phyloP scores from a whole-genome alignment of 2,797 vertebrate genomes.

The Neopelma chrysocephalum region DNA sequence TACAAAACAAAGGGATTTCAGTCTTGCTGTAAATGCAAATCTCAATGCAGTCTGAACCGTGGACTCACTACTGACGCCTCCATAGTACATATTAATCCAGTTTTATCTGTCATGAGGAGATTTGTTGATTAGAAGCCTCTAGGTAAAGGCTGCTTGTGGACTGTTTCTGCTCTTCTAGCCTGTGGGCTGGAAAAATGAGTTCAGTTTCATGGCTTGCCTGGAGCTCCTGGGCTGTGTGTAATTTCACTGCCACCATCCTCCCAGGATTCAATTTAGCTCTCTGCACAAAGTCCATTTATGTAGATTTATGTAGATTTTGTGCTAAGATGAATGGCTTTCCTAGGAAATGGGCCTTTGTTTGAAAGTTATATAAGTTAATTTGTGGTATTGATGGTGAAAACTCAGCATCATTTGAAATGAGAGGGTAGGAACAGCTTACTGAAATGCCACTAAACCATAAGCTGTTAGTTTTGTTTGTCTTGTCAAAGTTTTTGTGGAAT shows the following conservation, averaged over 20 bases:
- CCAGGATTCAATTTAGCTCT: neutral
- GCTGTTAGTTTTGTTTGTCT: neutral
- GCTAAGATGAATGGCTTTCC: neutral
- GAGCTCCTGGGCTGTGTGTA: neutral
- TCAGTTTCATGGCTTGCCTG: conserved; percentile 16
- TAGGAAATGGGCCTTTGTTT: neutral
- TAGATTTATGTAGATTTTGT: conserved; percentile 30
- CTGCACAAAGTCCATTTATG: neutral
- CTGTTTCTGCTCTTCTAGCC: conserved; percentile 24
- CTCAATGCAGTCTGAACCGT: neutral
- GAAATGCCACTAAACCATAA: neutral
- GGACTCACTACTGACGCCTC: neutral
- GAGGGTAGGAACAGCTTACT: neutral
- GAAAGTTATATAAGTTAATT: neutral
- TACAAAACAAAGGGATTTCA: conserved; percentile 2
- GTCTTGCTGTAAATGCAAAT: conserved; percentile 8
- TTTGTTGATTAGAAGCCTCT: conserved; percentile 53
- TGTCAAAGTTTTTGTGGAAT: neutral
- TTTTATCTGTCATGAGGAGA: conserved; percentile 44
- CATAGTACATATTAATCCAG: conserved; percentile 23
- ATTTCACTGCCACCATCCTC: neutral
- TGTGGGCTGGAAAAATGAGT: conserved; percentile 52
- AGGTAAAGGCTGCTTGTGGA: conserved; percentile 7
- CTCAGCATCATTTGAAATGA: neutral
- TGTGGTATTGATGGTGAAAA: neutral